Conservation (phyloP, 2,797 vertebrate genomes). For the Mallotus villosus region DNA sequence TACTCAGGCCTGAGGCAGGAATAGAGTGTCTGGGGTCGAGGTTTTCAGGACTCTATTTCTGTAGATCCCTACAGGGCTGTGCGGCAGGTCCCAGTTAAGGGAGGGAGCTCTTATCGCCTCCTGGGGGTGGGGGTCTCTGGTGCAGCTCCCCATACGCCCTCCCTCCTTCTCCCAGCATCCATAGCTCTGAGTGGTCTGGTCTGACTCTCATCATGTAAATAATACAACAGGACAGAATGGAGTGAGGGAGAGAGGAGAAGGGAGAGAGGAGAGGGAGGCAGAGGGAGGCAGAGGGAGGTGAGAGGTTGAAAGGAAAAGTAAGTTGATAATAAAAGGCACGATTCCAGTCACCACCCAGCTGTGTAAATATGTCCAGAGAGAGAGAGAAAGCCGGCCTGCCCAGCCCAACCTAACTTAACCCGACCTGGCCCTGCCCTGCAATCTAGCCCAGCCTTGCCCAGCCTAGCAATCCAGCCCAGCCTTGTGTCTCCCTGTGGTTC, state of each 20-base stretch:
- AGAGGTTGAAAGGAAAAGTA: constrained; percentile 21
- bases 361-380: constrained; percentile 40
- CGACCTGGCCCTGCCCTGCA: constrained; percentile 29
- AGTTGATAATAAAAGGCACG: constrained; percentile 41
- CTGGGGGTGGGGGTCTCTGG: neutral
- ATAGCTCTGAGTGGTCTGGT: constrained; percentile 21
- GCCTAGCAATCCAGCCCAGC: constrained; percentile 1
- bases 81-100: constrained; percentile 38
- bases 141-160: neutral
- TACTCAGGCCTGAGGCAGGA: neutral
- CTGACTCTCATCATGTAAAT: constrained; percentile 61
- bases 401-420: constrained; percentile 17
- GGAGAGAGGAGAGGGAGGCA: constrained; percentile 7
- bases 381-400: constrained; percentile 1
- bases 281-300: neutral
- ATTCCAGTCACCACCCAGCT: constrained; percentile 44
- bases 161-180: neutral
- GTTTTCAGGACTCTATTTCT: constrained; percentile 56
- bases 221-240: constrained; percentile 61
- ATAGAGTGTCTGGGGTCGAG: constrained; percentile 26
- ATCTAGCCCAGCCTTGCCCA: constrained; percentile 1
- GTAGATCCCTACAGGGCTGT: constrained; percentile 36
- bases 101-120: constrained; percentile 4
- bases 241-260: constrained; percentile 26
- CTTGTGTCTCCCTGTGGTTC: neutral